phyloP scores from a whole-genome alignment of 2,113 vertebrate genomes.

The Menidia beryllina region DNA sequence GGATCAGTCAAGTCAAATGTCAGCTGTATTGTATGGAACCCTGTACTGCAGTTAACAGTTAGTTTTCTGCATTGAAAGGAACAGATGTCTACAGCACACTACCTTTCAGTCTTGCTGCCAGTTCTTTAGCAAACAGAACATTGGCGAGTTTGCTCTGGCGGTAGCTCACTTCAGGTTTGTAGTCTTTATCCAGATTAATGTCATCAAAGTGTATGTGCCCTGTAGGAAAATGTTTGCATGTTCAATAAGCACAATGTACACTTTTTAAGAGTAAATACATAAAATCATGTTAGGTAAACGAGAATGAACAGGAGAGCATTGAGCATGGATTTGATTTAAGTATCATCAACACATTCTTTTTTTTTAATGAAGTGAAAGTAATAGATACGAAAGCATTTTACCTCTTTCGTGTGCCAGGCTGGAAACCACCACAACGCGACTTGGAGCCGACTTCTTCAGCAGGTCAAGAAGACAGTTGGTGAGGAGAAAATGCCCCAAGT shows the following conservation, averaged over 20 bases:
- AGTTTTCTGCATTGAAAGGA: no score
- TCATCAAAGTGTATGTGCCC: slow-evolving; percentile 81
- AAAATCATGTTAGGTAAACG: background rate
- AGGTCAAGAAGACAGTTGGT: slow-evolving; percentile 80
- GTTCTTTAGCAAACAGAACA: slow-evolving; percentile 77
- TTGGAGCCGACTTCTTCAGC: slow-evolving; percentile 78
- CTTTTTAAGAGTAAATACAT: background rate
- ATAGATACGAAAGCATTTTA: slow-evolving; percentile 7
- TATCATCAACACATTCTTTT: background rate
- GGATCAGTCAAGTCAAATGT: slow-evolving; percentile 5
- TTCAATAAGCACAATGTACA: background rate
- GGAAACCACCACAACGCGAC: slow-evolving; percentile 80
- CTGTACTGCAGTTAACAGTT: background rate
- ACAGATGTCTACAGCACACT: background rate
- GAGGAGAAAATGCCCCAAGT: slow-evolving; percentile 83
- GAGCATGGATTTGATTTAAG: background rate
- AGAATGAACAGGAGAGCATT: background rate
- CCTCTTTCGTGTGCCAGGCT: slow-evolving; percentile 77
- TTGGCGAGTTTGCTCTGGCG: slow-evolving; percentile 83
- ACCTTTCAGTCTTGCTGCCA: slow-evolving; percentile 78
- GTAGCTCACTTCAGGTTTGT: slow-evolving; percentile 66
- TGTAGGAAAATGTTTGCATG: slow-evolving; percentile 31
- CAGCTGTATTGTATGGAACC: background rate
- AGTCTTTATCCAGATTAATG: slow-evolving; percentile 77
- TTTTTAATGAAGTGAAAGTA: background rate